Conservation (phyloP, 2,113 vertebrate genomes). For the Oreotragus oreotragus region DNA sequence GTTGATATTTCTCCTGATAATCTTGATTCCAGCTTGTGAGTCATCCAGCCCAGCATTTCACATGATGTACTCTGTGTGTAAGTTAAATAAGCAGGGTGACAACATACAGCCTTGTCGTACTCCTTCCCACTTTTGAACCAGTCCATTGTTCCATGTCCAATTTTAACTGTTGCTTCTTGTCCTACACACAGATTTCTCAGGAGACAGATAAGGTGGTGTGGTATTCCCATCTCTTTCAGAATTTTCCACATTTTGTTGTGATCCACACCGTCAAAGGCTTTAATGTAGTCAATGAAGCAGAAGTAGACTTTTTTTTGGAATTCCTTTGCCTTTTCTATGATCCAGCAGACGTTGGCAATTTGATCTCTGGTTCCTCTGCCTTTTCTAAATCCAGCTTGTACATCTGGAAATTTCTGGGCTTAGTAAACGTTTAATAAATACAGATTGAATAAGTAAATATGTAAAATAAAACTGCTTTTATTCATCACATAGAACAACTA, state of each 20-base stretch:
- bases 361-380: neutral
- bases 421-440: neutral
- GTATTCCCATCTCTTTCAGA: neutral
- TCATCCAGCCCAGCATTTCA: neutral
- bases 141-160: neutral
- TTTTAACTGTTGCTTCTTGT: neutral
- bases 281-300: neutral
- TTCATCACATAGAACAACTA: neutral
- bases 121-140: neutral
- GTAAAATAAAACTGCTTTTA: conserved; percentile 35
- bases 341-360: neutral
- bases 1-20: neutral
- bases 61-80: neutral
- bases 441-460: neutral
- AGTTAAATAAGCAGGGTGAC: neutral
- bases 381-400: neutral
- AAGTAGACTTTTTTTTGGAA: neutral
- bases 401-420: neutral
- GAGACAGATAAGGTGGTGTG: neutral
- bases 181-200: neutral
- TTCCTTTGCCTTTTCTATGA: neutral
- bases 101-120: neutral
- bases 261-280: neutral
- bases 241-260: neutral
- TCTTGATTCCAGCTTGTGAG: neutral